Evolutionary conservation across 2,888 invertebrate genomes (phyloP).

Genomic region (Pyrrhia umbra): DNA sequence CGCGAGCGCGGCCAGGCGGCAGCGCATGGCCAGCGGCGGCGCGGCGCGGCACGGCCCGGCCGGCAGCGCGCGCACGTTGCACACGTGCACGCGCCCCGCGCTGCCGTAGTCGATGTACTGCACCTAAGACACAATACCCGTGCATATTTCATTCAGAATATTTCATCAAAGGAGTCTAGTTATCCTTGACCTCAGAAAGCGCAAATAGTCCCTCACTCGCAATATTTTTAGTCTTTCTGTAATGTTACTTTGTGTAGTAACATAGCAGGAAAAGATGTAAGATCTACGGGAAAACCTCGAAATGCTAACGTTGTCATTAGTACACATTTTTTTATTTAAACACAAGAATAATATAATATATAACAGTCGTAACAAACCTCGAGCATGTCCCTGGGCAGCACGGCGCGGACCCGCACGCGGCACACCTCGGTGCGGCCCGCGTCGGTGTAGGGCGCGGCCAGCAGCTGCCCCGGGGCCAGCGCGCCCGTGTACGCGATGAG

Average conservation of each 20-base stretch:
- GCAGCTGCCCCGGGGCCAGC: constrained; percentile 83
- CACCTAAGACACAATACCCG: constrained; percentile 89
- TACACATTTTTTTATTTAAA: too few species aligned
- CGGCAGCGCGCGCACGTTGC: constrained; percentile 84
- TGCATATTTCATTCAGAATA: too few species aligned
- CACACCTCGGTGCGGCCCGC: constrained; percentile 72
- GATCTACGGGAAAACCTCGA: too few species aligned
- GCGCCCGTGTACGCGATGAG: constrained; percentile 67
- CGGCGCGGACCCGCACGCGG: constrained; percentile 88
- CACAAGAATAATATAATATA: too few species aligned
- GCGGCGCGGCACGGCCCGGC: constrained; percentile 66
- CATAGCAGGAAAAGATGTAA: too few species aligned
- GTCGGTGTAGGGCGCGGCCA: constrained; percentile 90
- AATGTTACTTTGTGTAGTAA: too few species aligned
- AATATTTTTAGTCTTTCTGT: too few species aligned
- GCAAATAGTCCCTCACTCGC: too few species aligned
- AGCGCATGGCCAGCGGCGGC: constrained; percentile 91
- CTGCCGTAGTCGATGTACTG: constrained; percentile 95
- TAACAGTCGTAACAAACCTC: constrained; percentile 67
- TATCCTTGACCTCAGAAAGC: too few species aligned
- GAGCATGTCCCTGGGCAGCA: constrained; percentile 77
- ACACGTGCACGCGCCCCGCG: constrained; percentile 81
- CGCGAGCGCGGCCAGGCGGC: constrained; percentile 92
- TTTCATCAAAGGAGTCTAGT: too few species aligned
- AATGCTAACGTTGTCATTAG: too few species aligned